Percentiles rank a stretch among this genome's conserved stretches.
Evolutionary conservation across 2,888 invertebrate species (phyloP).

Genomic region (Sepioteuthis lessoniana): DNA sequence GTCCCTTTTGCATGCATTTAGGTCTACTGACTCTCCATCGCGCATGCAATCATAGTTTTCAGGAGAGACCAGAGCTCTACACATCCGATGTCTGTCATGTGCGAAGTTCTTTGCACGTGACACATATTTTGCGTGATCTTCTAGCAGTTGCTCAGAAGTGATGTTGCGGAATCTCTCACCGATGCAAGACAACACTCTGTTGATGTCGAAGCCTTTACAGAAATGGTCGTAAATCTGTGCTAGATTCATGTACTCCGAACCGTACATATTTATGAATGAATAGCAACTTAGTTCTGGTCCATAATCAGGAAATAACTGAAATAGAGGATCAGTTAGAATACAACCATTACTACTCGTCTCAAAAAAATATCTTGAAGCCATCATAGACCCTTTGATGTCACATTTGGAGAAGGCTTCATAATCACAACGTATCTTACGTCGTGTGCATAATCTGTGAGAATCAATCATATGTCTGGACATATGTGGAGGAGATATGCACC

Average conservation of each 20-base stretch:
- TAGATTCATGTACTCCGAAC: background rate
- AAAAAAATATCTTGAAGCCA: background rate
- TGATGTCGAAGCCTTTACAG: background rate
- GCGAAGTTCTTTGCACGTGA: background rate
- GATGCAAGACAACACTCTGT: background rate
- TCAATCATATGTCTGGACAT: background rate
- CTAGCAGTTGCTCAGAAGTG: background rate
- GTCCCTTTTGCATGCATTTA: background rate
- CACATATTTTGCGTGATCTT: background rate
- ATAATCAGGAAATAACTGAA: background rate
- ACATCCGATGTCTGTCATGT: background rate
- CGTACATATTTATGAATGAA: background rate
- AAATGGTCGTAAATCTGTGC: background rate
- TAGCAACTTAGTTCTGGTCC: background rate
- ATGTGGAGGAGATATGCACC: background rate
- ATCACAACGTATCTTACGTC: background rate
- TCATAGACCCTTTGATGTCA: background rate
- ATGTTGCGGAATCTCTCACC: background rate
- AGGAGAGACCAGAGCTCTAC: background rate
- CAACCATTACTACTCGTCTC: background rate
- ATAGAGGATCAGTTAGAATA: background rate
- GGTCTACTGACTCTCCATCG: background rate
- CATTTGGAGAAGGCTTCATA: background rate
- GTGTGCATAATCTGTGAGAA: background rate
- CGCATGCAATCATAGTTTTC: background rate